A percentile compares a stretch with the other conserved stretches of the same genome.
Conservation (phyloP, 1,140 invertebrate genomes). For the Oppia nitens region DNA sequence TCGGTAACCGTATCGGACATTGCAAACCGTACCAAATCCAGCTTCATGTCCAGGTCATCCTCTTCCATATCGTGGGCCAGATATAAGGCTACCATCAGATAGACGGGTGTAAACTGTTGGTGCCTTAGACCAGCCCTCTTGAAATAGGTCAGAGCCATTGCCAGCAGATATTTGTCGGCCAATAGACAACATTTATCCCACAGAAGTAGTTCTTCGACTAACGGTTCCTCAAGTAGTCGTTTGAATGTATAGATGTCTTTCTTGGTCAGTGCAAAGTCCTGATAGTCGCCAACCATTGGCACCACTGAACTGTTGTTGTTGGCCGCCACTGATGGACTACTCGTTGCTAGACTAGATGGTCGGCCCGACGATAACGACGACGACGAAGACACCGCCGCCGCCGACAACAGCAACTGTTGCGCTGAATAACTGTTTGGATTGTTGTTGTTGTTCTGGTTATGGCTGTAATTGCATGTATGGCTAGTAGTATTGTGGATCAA, state of each 20-base stretch:
- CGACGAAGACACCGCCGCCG: too few relatives aligned
- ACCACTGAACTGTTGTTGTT: too few relatives aligned
- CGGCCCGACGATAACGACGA: too few relatives aligned
- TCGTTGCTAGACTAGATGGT: too few relatives aligned
- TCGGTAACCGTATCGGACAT: conserved; percentile 29
- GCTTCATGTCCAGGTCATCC: conserved; percentile 37
- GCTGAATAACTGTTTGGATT: too few relatives aligned
- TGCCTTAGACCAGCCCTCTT: conserved; percentile 32
- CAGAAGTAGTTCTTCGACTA: conserved; percentile 18
- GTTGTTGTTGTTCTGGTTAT: too few relatives aligned
- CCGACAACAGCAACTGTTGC: too few relatives aligned
- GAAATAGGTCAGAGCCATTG: conserved; percentile 43
- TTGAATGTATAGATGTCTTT: not conserved
- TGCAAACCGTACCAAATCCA: conserved; percentile 36
- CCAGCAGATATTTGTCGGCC: conserved; percentile 38
- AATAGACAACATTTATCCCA: conserved; percentile 28
- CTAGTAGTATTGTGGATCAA: too few relatives aligned
- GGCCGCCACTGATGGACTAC: too few relatives aligned
- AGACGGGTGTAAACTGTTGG: conserved; percentile 34
- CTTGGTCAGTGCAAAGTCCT: not conserved
- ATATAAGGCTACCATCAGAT: conserved; percentile 41
- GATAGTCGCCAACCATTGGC: too few relatives aligned
- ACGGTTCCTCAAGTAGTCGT: not conserved
- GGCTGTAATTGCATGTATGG: too few relatives aligned
- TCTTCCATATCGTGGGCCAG: conserved; percentile 43